phyloP scores from a whole-genome alignment of 1,140 invertebrate species.

The Papilio helenus region DNA sequence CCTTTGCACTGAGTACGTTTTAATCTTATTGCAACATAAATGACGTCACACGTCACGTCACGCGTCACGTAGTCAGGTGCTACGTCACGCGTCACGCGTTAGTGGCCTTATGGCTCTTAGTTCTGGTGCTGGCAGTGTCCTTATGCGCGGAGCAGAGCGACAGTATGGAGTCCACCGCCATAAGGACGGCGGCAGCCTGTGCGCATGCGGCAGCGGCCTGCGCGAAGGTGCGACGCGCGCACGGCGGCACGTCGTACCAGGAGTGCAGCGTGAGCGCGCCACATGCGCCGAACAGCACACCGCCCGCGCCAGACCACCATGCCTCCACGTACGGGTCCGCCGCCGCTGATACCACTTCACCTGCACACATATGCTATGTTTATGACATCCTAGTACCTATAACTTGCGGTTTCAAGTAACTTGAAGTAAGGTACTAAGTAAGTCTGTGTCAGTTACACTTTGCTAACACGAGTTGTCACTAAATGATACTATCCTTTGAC shows the following conservation, averaged over 20 bases:
- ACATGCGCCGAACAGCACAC: conserved; percentile 59
- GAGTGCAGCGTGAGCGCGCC: conserved; percentile 56
- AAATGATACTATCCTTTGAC: not conserved
- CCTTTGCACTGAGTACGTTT: not conserved
- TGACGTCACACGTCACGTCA: not conserved
- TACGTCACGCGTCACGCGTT: conserved; percentile 13
- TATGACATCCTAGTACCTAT: not conserved
- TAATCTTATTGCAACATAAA: conserved; percentile 11
- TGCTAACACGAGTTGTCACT: not conserved
- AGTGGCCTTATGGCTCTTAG: conserved; percentile 47
- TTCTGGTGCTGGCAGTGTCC: conserved; percentile 56
- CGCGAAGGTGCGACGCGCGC: conserved; percentile 54
- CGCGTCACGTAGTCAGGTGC: not conserved
- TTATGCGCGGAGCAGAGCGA: conserved; percentile 62
- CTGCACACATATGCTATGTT: conserved; percentile 45
- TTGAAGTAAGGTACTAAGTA: too few relatives aligned
- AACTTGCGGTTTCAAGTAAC: not conserved
- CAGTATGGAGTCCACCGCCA: conserved; percentile 61
- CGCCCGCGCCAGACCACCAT: conserved; percentile 70
- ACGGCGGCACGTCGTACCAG: conserved; percentile 59
- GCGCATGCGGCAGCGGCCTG: conserved; percentile 60
- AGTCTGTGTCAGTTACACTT: too few relatives aligned
- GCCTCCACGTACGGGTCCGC: conserved; percentile 70
- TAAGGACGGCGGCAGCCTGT: conserved; percentile 56
- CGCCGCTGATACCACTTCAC: conserved; percentile 67